Conservation (phyloP, 2,797 vertebrate genomes). For the Bufotes viridis region DNA sequence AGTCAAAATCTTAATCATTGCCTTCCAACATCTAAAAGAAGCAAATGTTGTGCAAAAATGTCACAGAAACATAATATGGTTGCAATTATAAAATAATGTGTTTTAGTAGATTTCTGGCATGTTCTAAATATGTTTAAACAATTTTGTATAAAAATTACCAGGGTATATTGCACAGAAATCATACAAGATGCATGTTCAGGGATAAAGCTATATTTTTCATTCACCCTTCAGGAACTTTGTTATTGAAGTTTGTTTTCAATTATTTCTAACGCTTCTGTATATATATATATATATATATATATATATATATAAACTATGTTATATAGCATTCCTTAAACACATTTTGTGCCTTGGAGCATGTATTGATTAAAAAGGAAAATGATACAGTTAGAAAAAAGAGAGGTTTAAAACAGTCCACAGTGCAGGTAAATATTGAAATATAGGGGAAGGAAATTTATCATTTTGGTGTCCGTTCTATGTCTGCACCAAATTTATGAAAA, state of each 20-base stretch:
- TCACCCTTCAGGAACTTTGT: constrained; percentile 1
- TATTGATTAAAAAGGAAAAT: constrained; percentile 7
- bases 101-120: background rate
- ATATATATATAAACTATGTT: constrained; percentile 16
- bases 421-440: background rate
- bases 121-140: background rate
- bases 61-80: no score
- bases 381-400: background rate
- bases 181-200: background rate
- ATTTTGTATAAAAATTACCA: background rate
- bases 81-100: no score
- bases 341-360: constrained; percentile 3
- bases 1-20: no score
- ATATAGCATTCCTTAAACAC: background rate
- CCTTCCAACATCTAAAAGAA: no score
- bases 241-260: constrained; percentile 17
- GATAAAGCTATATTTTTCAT: background rate
- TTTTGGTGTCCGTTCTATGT: no score
- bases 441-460: background rate
- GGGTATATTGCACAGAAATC: background rate
- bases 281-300: constrained; percentile 1
- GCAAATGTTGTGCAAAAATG: no score
- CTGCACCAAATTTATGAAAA: no score
- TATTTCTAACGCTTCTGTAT: background rate
- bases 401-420: background rate